Conservation (phyloP, 2,888 invertebrate species). For the Pristionchus exspectatus region DNA sequence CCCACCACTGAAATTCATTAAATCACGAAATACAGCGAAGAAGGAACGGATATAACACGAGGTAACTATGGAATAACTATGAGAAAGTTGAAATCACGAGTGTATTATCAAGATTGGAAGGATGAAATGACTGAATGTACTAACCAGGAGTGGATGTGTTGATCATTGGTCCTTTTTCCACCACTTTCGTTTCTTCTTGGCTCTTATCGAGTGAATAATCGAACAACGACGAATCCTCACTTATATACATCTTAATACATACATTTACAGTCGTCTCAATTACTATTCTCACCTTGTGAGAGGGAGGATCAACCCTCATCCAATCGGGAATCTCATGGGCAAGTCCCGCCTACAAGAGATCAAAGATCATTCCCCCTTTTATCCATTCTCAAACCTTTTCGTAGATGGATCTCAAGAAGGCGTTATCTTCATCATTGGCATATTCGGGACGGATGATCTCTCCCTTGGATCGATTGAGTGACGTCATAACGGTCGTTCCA, state of each 20-base stretch:
- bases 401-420: background rate
- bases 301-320: background rate
- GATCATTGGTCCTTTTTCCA: background rate
- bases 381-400: background rate
- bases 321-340: background rate
- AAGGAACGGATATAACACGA: background rate
- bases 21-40: background rate
- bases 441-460: background rate
- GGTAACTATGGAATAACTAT: background rate
- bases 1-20: background rate
- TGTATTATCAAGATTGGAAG: background rate
- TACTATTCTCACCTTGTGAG: background rate
- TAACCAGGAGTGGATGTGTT: background rate
- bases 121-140: background rate
- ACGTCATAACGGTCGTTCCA: background rate
- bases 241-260: background rate
- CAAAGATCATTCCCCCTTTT: background rate
- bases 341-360: slow-evolving; percentile 1
- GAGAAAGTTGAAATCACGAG: too few species aligned
- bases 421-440: background rate
- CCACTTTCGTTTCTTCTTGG: background rate
- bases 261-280: background rate
- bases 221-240: background rate
- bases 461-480: background rate
- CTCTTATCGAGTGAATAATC: background rate